Evolutionary conservation across 1,140 invertebrate species (phyloP).

Genomic region (Drosophila repletoides): DNA sequence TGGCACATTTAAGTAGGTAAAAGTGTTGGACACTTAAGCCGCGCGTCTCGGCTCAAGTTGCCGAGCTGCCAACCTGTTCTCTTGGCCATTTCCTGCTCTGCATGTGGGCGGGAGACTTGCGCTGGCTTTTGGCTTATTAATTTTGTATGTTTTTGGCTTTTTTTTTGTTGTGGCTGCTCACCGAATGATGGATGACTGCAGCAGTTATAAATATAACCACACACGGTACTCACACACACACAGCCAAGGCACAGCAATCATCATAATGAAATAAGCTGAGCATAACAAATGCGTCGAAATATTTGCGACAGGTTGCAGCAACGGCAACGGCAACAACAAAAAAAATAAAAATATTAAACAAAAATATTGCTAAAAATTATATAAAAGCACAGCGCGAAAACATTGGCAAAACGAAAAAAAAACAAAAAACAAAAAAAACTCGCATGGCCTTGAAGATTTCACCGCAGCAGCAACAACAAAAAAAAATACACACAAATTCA

Average conservation of each 20-base stretch:
- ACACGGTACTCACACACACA: slow-evolving; percentile 36
- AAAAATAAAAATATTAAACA: slow-evolving; percentile 21
- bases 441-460: slow-evolving; percentile 76
- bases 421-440: slow-evolving; percentile 41
- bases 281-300: slow-evolving; percentile 80
- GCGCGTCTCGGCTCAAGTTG: not conserved
- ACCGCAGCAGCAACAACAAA: slow-evolving; percentile 43
- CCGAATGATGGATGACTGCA: slow-evolving; percentile 78
- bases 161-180: not conserved
- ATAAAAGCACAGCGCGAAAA: slow-evolving; percentile 62
- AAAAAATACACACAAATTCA: slow-evolving; percentile 52
- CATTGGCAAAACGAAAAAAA: slow-evolving; percentile 44
- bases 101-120: slow-evolving; percentile 60
- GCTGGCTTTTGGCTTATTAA: slow-evolving; percentile 45
- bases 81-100: slow-evolving; percentile 66
- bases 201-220: slow-evolving; percentile 63
- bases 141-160: slow-evolving; percentile 4
- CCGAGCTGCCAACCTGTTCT: slow-evolving; percentile 26
- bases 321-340: no score
- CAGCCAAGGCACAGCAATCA: slow-evolving; percentile 34
- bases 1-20: slow-evolving; percentile 29
- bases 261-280: slow-evolving; percentile 76
- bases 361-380: slow-evolving; percentile 57
- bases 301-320: slow-evolving; percentile 76
- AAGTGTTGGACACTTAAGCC: slow-evolving; percentile 20